Evolutionary conservation across 37 sponge, comb jelly and placozoan species (phyloP).

Genomic region (Corticium candelabrum): DNA sequence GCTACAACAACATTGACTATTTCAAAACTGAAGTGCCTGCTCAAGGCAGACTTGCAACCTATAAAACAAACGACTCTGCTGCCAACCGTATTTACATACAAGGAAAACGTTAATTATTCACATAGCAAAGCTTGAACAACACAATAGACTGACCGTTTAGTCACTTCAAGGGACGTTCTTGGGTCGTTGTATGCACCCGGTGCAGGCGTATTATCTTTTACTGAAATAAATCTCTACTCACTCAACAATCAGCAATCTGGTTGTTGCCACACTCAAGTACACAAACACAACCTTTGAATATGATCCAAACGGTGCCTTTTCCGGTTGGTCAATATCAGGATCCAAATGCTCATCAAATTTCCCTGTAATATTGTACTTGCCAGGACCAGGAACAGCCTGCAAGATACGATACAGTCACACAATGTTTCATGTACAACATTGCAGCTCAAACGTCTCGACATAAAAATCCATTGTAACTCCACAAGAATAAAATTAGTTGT

Average conservation of each 20-base stretch:
- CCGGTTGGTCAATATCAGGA: slow-evolving; percentile 9
- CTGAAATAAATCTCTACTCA: slow-evolving; percentile 53
- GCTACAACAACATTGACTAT: too few species aligned
- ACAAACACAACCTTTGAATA: neutral
- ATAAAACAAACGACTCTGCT: too few species aligned
- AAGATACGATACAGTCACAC: neutral
- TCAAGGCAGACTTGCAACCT: too few species aligned
- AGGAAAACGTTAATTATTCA: too few species aligned
- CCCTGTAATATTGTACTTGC: slow-evolving; percentile 62
- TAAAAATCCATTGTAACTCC: too few species aligned
- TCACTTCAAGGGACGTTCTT: slow-evolving; percentile 69
- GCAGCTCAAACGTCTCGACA: neutral
- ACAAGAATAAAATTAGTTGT: too few species aligned
- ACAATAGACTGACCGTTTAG: too few species aligned
- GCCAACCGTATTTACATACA: too few species aligned
- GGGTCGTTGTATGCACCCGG: slow-evolving; percentile 81
- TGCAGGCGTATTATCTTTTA: slow-evolving; percentile 48
- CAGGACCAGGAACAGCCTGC: slow-evolving; percentile 73
- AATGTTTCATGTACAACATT: slow-evolving; percentile 26
- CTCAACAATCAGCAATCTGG: too few species aligned
- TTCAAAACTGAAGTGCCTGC: too few species aligned
- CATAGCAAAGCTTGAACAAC: too few species aligned
- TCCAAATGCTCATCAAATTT: slow-evolving; percentile 43
- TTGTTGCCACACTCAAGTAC: neutral
- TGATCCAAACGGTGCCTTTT: slow-evolving; percentile 72